Evolutionary conservation across 1,140 invertebrate species (phyloP).

Genomic region (Latrodectus geometricus): DNA sequence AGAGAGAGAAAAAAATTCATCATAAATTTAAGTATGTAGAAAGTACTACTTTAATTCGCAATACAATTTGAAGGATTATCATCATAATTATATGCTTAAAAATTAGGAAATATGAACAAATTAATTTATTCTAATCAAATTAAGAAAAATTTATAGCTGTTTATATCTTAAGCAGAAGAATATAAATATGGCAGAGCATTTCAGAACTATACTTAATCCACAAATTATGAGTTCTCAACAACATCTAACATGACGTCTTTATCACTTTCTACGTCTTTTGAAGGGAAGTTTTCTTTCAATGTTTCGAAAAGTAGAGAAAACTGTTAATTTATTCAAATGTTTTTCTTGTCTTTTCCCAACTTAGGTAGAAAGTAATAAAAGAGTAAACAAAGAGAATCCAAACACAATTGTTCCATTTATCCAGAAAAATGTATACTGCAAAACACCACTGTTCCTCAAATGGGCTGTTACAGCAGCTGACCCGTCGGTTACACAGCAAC

Average conservation of each 20-base stretch:
- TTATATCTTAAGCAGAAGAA: too few relatives aligned
- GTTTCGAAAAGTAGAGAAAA: background rate
- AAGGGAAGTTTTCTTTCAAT: background rate
- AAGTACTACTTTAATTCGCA: too few relatives aligned
- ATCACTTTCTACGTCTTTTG: too few relatives aligned
- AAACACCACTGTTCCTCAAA: constrained; percentile 51
- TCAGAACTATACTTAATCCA: background rate
- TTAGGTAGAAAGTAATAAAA: constrained; percentile 12
- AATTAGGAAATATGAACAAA: too few relatives aligned
- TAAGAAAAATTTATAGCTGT: too few relatives aligned
- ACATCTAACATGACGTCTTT: too few relatives aligned
- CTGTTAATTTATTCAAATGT: constrained; percentile 13
- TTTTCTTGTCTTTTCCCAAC: constrained; percentile 3
- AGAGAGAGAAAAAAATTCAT: too few relatives aligned
- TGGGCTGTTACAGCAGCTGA: constrained; percentile 46
- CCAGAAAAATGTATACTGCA: constrained; percentile 27
- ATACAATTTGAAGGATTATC: too few relatives aligned
- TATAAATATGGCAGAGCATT: too few relatives aligned
- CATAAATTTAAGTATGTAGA: too few relatives aligned
- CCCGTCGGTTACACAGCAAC: constrained; percentile 46
- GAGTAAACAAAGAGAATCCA: constrained; percentile 14
- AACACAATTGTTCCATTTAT: constrained; percentile 29
- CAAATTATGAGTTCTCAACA: background rate
- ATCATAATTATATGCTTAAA: too few relatives aligned
- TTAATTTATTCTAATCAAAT: too few relatives aligned